Evolutionary conservation across 2,113 vertebrate species (phyloP).

Genomic region (Tachysurus fulvidraco): DNA sequence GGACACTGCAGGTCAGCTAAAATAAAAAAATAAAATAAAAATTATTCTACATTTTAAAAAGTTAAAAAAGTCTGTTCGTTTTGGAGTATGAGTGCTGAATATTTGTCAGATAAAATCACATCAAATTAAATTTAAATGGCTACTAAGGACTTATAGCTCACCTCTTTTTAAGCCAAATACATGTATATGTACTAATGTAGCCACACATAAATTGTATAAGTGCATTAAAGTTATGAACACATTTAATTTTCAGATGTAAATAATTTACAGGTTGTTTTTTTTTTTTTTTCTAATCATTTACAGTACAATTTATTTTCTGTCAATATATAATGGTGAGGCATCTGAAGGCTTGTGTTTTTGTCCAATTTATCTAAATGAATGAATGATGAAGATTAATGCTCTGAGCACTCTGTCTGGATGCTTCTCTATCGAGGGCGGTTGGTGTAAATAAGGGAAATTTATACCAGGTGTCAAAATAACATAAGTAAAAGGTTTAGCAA

Average conservation of each 20-base stretch:
- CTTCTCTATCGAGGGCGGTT: neutral
- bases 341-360: slow-evolving; percentile 34
- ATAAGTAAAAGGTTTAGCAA: too few species aligned
- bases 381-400: neutral
- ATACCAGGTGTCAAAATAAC: neutral
- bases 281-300: slow-evolving; percentile 61
- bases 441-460: neutral
- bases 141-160: slow-evolving; percentile 66
- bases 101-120: neutral
- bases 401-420: neutral
- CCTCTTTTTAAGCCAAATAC: slow-evolving; percentile 54
- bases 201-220: slow-evolving; percentile 70
- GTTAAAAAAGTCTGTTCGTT: neutral
- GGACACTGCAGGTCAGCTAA: slow-evolving; percentile 38
- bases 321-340: slow-evolving; percentile 46
- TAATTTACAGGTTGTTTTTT: slow-evolving; percentile 51
- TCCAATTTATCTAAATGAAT: neutral
- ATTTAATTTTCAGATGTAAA: slow-evolving; percentile 75
- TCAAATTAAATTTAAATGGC: neutral
- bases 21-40: neutral
- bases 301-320: slow-evolving; percentile 31
- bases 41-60: neutral
- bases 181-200: slow-evolving; percentile 73
- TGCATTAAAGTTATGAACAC: slow-evolving; percentile 74
- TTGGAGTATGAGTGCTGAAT: neutral